A percentile compares a stretch with the other conserved stretches of the same genome.
These are phyloP conservation scores for Rotaria macrura DNA, from an alignment of 2,888 invertebrate genomes.

Conservation along the genomic window DNA sequence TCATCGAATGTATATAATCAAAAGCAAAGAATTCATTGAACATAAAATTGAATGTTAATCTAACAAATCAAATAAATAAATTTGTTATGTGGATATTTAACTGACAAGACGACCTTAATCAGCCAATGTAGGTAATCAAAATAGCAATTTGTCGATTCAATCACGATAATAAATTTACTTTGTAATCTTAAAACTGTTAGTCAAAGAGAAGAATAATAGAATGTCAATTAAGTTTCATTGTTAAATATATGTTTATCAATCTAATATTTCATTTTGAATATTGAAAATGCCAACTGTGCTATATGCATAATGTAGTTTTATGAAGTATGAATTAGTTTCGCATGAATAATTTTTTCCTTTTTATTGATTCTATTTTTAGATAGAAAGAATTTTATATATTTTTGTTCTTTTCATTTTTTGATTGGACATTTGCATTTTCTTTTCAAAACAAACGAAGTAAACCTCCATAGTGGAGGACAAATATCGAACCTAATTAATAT, in stretches of 20 bases:
- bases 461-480: no score
- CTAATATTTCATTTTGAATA: not conserved
- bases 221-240: not conserved
- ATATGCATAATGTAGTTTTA: no score
- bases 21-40: not conserved
- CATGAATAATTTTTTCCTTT: not conserved
- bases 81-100: no score
- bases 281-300: no score
- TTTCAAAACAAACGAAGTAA: not conserved
- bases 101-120: not conserved
- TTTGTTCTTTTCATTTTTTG: no score
- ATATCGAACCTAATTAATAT: not conserved
- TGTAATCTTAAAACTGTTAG: not conserved
- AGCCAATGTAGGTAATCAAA: not conserved
- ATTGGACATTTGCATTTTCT: not conserved
- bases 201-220: not conserved
- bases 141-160: not conserved
- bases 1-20: not conserved
- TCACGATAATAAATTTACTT: not conserved
- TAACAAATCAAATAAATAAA: no score
- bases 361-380: no score
- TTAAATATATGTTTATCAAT: not conserved
- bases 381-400: not conserved
- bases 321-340: not conserved
- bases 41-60: no score